Percentiles rank a stretch among this genome's conserved stretches.
These are phyloP conservation scores for Bombyx mori DNA, from an alignment of 1,140 invertebrate genomes.

Conservation along the genomic window DNA sequence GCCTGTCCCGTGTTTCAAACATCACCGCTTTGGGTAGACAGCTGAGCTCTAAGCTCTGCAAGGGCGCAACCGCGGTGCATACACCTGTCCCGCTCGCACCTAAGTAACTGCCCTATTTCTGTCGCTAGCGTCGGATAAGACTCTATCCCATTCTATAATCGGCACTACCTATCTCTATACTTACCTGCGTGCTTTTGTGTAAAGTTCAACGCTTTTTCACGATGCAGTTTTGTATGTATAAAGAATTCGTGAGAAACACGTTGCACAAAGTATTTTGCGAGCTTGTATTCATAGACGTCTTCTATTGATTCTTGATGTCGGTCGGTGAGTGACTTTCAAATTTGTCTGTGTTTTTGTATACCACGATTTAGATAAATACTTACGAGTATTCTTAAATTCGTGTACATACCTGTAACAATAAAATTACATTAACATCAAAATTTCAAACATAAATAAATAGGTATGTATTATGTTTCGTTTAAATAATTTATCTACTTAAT, in stretches of 20 bases:
- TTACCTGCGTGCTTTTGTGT: slow-evolving; percentile 69
- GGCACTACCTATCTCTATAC: slow-evolving; percentile 56
- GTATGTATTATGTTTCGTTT: no score
- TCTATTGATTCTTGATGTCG: slow-evolving; percentile 17
- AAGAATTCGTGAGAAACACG: slow-evolving; percentile 46
- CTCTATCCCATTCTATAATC: slow-evolving; percentile 62
- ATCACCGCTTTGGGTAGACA: slow-evolving; percentile 65
- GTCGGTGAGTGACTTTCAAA: slow-evolving; percentile 11
- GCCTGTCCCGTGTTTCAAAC: slow-evolving; percentile 73
- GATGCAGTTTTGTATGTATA: slow-evolving; percentile 55
- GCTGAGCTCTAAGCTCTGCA: slow-evolving; percentile 63
- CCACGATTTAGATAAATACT: no score
- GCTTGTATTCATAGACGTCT: slow-evolving; percentile 13
- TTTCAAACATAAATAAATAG: no score
- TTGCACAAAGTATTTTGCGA: slow-evolving; percentile 38
- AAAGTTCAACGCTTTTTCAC: slow-evolving; percentile 64
- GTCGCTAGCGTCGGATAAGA: slow-evolving; percentile 44
- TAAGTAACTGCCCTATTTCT: slow-evolving; percentile 27
- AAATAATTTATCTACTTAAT: no score
- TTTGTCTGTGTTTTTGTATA: not conserved
- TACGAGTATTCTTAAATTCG: no score
- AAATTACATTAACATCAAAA: no score
- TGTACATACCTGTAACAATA: no score
- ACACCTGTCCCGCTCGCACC: slow-evolving; percentile 47
- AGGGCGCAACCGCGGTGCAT: slow-evolving; percentile 51